A percentile compares a stretch with the other conserved stretches of the same genome.
Evolutionary conservation across 2,888 invertebrate species (phyloP).

Genomic region (Drosophila prolongata): DNA sequence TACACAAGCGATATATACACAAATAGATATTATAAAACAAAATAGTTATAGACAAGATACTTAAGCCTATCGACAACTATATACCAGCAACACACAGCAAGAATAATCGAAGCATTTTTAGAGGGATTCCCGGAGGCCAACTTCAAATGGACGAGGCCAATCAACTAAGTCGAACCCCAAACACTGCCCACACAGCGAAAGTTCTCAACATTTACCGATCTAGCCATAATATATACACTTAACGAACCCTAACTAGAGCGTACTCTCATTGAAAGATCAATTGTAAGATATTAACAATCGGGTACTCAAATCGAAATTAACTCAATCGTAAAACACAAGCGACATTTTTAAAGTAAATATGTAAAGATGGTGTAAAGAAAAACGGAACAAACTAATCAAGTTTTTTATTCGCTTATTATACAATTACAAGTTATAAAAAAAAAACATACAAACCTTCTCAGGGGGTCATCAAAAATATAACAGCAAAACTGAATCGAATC

Average conservation of each 20-base stretch:
- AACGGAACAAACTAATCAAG: conserved; percentile 63
- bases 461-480: conserved; percentile 2
- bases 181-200: conserved; percentile 66
- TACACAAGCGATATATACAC: conserved; percentile 27
- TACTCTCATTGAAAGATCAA: conserved; percentile 59
- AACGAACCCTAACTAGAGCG: conserved; percentile 30
- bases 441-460: conserved; percentile 8
- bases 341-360: conserved; percentile 53
- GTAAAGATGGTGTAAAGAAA: conserved; percentile 61
- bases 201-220: conserved; percentile 53
- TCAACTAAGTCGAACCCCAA: conserved; percentile 47
- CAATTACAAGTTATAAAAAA: conserved; percentile 42
- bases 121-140: conserved; percentile 54
- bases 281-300: conserved; percentile 55
- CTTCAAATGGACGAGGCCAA: conserved; percentile 32
- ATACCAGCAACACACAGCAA: conserved; percentile 8
- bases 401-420: conserved; percentile 77
- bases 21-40: conserved; percentile 22
- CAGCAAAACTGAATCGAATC: conserved; percentile 1
- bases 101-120: conserved; percentile 34
- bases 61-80: conserved; percentile 24
- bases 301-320: conserved; percentile 32
- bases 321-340: conserved; percentile 21
- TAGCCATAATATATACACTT: conserved; percentile 28
- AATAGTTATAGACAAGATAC: conserved; percentile 27